Conservation (phyloP, 2,113 vertebrate species). For the Cyanistes caeruleus region DNA sequence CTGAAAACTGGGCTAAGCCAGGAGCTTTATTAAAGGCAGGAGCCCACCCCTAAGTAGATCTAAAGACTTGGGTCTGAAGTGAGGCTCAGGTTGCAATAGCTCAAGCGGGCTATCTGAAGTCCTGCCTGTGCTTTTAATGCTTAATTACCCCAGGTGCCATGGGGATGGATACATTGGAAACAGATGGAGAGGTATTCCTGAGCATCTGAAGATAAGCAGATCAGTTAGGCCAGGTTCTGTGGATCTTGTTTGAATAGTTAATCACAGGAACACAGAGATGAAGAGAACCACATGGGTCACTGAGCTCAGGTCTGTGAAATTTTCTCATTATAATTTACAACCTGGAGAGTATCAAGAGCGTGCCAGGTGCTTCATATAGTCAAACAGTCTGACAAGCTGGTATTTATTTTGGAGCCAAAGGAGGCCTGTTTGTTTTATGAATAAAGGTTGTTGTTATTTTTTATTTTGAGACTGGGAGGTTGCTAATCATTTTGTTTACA, state of each 20-base stretch:
- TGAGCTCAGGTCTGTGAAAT: constrained; percentile 30
- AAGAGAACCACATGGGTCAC: constrained; percentile 60
- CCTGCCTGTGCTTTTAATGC: background rate
- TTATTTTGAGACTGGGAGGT: background rate
- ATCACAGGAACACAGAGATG: constrained; percentile 52
- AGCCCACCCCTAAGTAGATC: background rate
- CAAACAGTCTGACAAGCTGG: constrained; percentile 29
- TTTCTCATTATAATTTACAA: constrained; percentile 56
- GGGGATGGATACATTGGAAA: constrained; percentile 4
- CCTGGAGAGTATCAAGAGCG: constrained; percentile 28
- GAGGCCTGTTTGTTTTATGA: background rate
- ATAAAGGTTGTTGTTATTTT: constrained; percentile 10
- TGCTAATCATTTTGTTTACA: background rate
- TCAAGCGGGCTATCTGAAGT: background rate
- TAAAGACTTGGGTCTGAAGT: background rate
- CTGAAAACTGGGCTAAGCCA: background rate
- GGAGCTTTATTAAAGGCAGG: background rate
- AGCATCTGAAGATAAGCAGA: constrained; percentile 50
- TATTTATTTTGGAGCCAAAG: constrained; percentile 39
- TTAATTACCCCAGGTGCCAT: constrained; percentile 36
- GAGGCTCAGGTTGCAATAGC: background rate
- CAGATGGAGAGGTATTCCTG: constrained; percentile 41
- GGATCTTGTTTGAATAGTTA: constrained; percentile 53
- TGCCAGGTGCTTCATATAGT: constrained; percentile 42
- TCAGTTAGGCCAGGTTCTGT: constrained; percentile 10